phyloP scores from a whole-genome alignment of 2,888 invertebrate genomes.

The Eilema depressum region DNA sequence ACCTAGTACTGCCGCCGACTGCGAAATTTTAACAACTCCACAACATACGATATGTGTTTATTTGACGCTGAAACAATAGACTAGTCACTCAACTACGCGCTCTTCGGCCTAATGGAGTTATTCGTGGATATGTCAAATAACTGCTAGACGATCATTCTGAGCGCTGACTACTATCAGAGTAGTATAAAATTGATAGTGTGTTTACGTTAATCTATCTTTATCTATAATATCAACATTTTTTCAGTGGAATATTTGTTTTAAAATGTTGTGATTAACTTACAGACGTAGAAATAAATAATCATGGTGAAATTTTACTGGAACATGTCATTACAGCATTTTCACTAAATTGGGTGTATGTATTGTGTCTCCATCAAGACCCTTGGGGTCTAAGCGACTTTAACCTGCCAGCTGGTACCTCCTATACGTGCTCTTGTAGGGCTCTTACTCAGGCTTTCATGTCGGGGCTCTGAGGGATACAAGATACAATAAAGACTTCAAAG shows the following conservation, averaged over 20 bases:
- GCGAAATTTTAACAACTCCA: constrained; percentile 64
- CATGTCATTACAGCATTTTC: not conserved
- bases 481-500: too few species aligned
- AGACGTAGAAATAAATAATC: not conserved
- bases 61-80: constrained; percentile 41
- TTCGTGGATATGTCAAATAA: constrained; percentile 40
- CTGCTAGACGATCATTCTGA: constrained; percentile 4
- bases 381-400: too few species aligned
- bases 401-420: too few species aligned
- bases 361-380: not conserved
- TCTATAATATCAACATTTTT: constrained; percentile 3
- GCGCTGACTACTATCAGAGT: not conserved
- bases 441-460: too few species aligned
- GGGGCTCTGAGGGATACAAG: too few species aligned
- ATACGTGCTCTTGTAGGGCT: too few species aligned
- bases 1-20: constrained; percentile 64
- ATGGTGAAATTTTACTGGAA: not conserved
- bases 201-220: constrained; percentile 1
- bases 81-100: constrained; percentile 29
- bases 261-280: not conserved
- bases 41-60: constrained; percentile 33
- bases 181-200: not conserved
- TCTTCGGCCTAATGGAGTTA: constrained; percentile 40
- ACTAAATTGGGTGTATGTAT: not conserved
- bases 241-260: not conserved